Evolutionary conservation across 2,797 vertebrate genomes (phyloP).

Genomic region (Acipenser transmontanus): DNA sequence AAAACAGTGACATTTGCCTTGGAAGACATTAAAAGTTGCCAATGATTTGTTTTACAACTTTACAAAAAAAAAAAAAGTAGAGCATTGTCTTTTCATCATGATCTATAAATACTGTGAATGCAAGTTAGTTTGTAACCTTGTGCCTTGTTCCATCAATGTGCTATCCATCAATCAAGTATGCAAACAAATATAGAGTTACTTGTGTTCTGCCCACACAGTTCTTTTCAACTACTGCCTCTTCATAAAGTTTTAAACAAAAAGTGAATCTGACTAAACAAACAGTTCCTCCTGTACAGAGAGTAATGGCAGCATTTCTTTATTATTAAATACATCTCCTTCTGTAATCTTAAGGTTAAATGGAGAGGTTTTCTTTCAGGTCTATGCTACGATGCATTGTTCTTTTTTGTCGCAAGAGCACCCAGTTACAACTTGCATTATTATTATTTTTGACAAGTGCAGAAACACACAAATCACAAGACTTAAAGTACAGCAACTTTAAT

Average conservation of each 20-base stretch:
- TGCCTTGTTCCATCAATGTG: slow-evolving; percentile 2
- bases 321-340: slow-evolving; percentile 27
- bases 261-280: slow-evolving; percentile 11
- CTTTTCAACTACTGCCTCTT: too few relatives aligned
- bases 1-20: slow-evolving; percentile 10
- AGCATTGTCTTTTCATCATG: slow-evolving; percentile 9
- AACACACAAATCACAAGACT: slow-evolving; percentile 29
- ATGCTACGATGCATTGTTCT: slow-evolving; percentile 17
- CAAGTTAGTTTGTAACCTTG: slow-evolving; percentile 6
- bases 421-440: slow-evolving; percentile 26
- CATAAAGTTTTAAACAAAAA: slow-evolving; percentile 20
- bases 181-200: slow-evolving; percentile 17
- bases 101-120: slow-evolving; percentile 10
- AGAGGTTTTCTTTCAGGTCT: slow-evolving; percentile 4
- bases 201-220: slow-evolving; percentile 12
- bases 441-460: slow-evolving; percentile 35
- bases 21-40: slow-evolving; percentile 19
- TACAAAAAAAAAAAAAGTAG: slow-evolving; percentile 7
- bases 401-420: slow-evolving; percentile 29
- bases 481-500: slow-evolving; percentile 64
- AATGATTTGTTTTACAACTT: background rate
- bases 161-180: background rate
- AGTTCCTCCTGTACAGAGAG: slow-evolving; percentile 15
- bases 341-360: slow-evolving; percentile 17
- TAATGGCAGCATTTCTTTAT: slow-evolving; percentile 23